Conservation (phyloP, 2,113 vertebrate species). For the Sphaerodactylus townsendi region DNA sequence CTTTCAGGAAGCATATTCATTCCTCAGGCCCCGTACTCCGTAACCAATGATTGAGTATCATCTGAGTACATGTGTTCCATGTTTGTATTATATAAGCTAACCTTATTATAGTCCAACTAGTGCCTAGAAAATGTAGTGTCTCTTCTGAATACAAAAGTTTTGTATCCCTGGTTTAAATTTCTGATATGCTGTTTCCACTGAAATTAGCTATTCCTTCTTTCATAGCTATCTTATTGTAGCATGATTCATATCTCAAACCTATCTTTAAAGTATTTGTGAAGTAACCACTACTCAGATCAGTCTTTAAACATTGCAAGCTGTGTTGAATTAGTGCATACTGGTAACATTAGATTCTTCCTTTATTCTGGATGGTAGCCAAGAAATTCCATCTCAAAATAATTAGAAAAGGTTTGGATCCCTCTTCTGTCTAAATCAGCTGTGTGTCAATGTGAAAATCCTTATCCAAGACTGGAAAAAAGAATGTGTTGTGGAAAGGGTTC, state of each 20-base stretch:
- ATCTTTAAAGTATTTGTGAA: constrained; percentile 5
- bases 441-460: constrained; percentile 9
- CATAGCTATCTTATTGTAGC: background rate
- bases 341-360: constrained; percentile 2
- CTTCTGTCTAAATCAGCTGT: constrained; percentile 1
- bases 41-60: background rate
- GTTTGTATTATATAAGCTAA: background rate
- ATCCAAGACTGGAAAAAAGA: background rate
- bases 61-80: background rate
- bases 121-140: background rate
- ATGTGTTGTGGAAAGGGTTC: too few species aligned
- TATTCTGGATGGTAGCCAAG: background rate
- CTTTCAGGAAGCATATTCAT: background rate
- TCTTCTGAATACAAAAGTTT: background rate
- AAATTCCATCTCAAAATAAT: constrained; percentile 13
- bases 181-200: background rate
- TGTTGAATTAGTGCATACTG: background rate
- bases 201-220: background rate
- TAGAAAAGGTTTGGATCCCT: constrained; percentile 8
- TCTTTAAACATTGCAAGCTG: background rate
- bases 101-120: background rate
- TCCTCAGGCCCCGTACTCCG: background rate
- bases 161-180: background rate
- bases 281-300: background rate
- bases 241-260: background rate